Base-by-base conservation (phyloP, 1,140 invertebrate species). In the Aradophagus sp. region DNA sequence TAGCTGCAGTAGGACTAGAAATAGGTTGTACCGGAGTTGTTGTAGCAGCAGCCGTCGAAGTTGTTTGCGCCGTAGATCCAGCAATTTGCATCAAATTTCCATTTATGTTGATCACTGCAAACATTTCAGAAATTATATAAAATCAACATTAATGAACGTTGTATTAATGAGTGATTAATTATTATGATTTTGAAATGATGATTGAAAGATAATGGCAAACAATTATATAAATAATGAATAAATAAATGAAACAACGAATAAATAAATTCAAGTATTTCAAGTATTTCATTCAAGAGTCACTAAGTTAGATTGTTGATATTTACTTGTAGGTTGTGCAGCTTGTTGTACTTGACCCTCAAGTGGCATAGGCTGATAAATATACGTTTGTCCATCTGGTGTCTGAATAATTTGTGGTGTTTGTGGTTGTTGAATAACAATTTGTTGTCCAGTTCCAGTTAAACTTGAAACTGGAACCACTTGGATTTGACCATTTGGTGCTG, bases 371-470 rank as follows among this genome's bases (percentile, higher is more conserved):
- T 96, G 94, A 80, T 96, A 97, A 52, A 97, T 91, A 66, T 94
- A 93, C 0, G 95, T 96, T 82, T 97, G 95, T n/a, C 96, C 96
- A 87, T 97, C 95, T 0, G 93, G 87, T 6, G 95, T 95, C 81
- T 97, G 95, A 23, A 98, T 90, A 15, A 98, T 88, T 82, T 96
- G 93, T 62, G 92, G 89, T 59, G 91, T 91, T 42, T 92, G 91
- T 6, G 87, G 89, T 62, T 89, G 89, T 58, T 88, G 87, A 23
- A 89, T 86, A 7, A 88, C 83, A 52, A 88, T 87, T 75, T 89
- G 87, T 31, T 88, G 87, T n/a, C 79, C 82, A 48, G 85, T 77
- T 39, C 86, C 84, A 76, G 89, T 86, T 17, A 90, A 65, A 72
- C 88, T 88, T 1, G 88, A 87, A 0, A 90, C 86, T 5, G 90